These are phyloP conservation scores for Tetraodon nigroviridis DNA, from an alignment of 2,113 vertebrate species.

Conservation along the genomic window DNA sequence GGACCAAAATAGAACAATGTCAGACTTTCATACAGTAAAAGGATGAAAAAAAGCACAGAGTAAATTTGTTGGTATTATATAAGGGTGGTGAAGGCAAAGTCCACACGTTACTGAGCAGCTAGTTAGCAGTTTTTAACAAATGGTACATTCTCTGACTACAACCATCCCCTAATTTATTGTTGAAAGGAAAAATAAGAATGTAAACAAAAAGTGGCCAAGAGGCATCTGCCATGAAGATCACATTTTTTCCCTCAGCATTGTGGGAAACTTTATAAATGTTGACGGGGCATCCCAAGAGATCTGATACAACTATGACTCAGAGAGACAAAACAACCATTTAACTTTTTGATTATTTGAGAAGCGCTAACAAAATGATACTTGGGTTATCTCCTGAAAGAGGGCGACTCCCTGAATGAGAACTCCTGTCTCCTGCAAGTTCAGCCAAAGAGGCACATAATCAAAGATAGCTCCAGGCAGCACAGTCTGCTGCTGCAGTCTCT, in stretches of 20 bases:
- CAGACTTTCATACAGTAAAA: too few species aligned
- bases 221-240: too few species aligned
- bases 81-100: too few species aligned
- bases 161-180: too few species aligned
- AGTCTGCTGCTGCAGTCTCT: constrained; percentile 39
- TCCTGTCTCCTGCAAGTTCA: constrained; percentile 62
- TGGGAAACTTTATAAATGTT: constrained; percentile 1
- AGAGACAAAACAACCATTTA: constrained; percentile 14
- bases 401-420: constrained; percentile 51
- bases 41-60: too few species aligned
- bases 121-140: too few species aligned
- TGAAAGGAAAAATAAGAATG: too few species aligned
- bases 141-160: too few species aligned
- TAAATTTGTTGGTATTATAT: too few species aligned
- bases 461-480: constrained; percentile 52
- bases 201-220: too few species aligned
- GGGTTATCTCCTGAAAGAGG: constrained; percentile 25
- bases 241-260: neutral
- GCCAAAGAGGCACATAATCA: constrained; percentile 55
- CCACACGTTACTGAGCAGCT: neutral
- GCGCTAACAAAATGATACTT: constrained; percentile 18
- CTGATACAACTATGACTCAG: constrained; percentile 22
- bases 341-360: constrained; percentile 25
- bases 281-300: neutral
- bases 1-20: too few species aligned